Conservation (phyloP, 2,888 invertebrate genomes). For the Zootermopsis nevadensis region DNA sequence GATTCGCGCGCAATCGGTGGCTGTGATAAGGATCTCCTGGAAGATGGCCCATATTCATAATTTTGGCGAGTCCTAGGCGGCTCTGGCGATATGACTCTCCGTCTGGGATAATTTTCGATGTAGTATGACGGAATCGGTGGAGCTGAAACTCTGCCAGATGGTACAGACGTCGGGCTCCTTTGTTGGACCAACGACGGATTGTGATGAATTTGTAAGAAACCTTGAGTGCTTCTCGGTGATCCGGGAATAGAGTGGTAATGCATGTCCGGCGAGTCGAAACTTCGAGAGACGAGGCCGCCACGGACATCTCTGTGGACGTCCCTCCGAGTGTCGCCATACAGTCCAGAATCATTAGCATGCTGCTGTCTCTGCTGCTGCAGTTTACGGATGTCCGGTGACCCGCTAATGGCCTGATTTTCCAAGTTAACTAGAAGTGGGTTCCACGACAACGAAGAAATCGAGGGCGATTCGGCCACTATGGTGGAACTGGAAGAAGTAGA, state of each 20-base stretch:
- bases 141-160: slow-evolving; percentile 49
- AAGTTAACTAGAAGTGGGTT: slow-evolving; percentile 42
- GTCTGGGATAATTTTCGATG: slow-evolving; percentile 25
- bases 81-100: slow-evolving; percentile 16
- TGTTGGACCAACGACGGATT: background rate
- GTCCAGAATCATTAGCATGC: background rate
- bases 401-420: slow-evolving; percentile 57
- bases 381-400: slow-evolving; percentile 58
- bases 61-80: background rate
- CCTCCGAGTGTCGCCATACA: background rate
- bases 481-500: slow-evolving; percentile 45
- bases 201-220: background rate
- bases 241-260: background rate
- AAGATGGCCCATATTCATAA: background rate
- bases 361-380: slow-evolving; percentile 55
- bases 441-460: background rate
- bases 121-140: slow-evolving; percentile 40
- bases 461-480: slow-evolving; percentile 31
- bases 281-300: background rate
- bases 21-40: slow-evolving; percentile 9
- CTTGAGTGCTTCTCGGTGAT: background rate
- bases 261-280: background rate
- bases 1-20: background rate
- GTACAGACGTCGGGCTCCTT: background rate
- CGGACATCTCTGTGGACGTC: background rate